A percentile compares a stretch with the other conserved stretches of the same genome.
Conservation (phyloP, 2,888 invertebrate species). For the Lycophotia porphyrea region DNA sequence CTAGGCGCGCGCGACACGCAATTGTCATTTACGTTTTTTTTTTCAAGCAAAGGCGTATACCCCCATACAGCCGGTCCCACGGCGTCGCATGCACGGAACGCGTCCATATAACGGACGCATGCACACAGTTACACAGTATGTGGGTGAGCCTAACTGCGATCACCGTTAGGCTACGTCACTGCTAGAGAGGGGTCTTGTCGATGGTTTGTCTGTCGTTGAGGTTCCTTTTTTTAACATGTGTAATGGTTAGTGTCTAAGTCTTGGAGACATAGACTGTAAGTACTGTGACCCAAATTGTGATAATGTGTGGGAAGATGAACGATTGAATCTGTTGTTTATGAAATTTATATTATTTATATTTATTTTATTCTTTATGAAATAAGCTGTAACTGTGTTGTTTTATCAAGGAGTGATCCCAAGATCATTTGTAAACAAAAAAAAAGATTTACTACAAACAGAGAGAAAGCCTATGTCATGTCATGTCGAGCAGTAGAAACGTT, state of each 20-base stretch:
- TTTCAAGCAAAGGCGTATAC: slow-evolving; percentile 65
- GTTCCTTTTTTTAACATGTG: slow-evolving; percentile 13
- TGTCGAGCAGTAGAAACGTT: no score
- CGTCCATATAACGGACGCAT: slow-evolving; percentile 86
- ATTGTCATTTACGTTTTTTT: slow-evolving; percentile 65
- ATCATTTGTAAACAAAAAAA: background rate
- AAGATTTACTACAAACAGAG: background rate
- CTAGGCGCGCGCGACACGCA: slow-evolving; percentile 55
- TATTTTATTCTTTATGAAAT: background rate
- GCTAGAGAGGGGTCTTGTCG: slow-evolving; percentile 73
- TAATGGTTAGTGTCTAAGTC: slow-evolving; percentile 14
- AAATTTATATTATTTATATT: no score
- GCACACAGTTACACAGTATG: slow-evolving; percentile 87
- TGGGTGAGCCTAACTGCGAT: slow-evolving; percentile 87
- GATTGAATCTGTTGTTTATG: background rate
- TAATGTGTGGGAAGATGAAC: background rate
- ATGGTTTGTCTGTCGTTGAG: slow-evolving; percentile 47
- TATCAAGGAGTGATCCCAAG: background rate
- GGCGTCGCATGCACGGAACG: slow-evolving; percentile 78
- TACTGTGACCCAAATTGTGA: slow-evolving; percentile 23
- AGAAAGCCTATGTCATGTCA: background rate
- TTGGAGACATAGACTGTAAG: slow-evolving; percentile 1
- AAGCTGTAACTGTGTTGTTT: background rate
- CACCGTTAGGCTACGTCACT: slow-evolving; percentile 87
- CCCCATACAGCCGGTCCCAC: slow-evolving; percentile 76